Conservation (phyloP, 2,797 vertebrate genomes). For the Liparis tanakae region DNA sequence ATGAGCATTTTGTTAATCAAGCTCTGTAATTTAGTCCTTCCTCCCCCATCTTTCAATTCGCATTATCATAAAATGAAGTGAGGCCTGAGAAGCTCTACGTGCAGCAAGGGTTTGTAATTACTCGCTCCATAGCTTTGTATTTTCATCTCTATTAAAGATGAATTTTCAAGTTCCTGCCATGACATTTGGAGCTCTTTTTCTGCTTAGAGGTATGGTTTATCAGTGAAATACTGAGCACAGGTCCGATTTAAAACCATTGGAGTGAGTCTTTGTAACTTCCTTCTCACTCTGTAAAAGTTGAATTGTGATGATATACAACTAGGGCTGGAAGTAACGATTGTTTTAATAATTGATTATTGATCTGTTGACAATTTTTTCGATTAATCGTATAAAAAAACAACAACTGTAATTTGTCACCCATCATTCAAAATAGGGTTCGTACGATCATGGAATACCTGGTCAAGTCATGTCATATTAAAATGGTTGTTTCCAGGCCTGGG, state of each 20-base stretch:
- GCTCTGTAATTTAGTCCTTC: constrained; percentile 76
- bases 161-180: constrained; percentile 68
- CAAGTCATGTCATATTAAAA: too few species aligned
- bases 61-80: constrained; percentile 83
- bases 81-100: constrained; percentile 75
- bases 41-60: constrained; percentile 83
- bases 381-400: too few species aligned
- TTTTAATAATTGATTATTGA: too few species aligned
- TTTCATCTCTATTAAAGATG: constrained; percentile 81
- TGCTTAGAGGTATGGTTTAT: constrained; percentile 59
- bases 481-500: too few species aligned
- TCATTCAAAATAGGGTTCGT: too few species aligned
- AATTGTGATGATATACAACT: constrained; percentile 6
- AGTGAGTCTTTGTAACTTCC: not conserved
- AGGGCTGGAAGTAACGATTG: too few species aligned
- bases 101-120: constrained; percentile 83
- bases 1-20: constrained; percentile 79
- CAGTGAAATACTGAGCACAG: constrained; percentile 43
- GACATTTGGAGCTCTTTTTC: constrained; percentile 53
- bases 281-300: not conserved
- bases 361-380: too few species aligned
- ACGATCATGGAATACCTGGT: too few species aligned
- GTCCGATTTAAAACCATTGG: constrained; percentile 30
- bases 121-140: constrained; percentile 76
- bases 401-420: too few species aligned